Base-by-base conservation (phyloP, 2,113 vertebrate species). In the Agelaius phoeniceus region DNA sequence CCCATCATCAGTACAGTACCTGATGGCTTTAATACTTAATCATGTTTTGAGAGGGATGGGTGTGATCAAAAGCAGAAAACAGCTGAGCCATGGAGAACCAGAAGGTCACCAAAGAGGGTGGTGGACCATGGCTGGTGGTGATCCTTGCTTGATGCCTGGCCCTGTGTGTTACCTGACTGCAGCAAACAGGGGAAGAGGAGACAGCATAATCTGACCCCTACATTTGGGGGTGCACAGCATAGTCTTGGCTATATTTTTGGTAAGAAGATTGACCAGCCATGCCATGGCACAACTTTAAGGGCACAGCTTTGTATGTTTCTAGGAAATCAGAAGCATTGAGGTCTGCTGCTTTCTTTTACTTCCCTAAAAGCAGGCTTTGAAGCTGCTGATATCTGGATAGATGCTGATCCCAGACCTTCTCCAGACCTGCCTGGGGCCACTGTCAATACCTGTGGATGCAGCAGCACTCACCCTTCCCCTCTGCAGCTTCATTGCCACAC, bases 91-190 rank as follows among this genome's bases (percentile, higher is more conserved):
- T 1, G 30, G 37, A 43, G 41, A 68, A 30, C 11, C 33, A 84
- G 51, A 52, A 71, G 67, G 33, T 65, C 41, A 43, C 27, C 10
- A 10, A 55, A 93, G 46, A 61, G 4, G 7, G 19, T 13, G 14
- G 27, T 65, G 7, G 7, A 58, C 1, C 39, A 10, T 20, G 59
- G 1, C 13, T 72, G 33, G 33, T 58, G 52, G 24, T 58, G 31
- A 54, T 31, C 28, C 20, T 28, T 58, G 13, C 55, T 67, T 54
- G 17, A 26, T 82, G 31, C 24, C 22, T 72, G 66, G n/a, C 23
- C 15, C 22, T 52, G 0, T 0, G 1, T 2, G 0, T 46, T 52
- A 59, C 22, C 20, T 63, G 54, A 37, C 49, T 79, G 39, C 49
- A 83, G 52, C 35, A 85, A 82, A 82, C 12, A 72, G 48, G 18